Base-by-base conservation (phyloP, 1,140 invertebrate species). In the Hermetia illucens region DNA sequence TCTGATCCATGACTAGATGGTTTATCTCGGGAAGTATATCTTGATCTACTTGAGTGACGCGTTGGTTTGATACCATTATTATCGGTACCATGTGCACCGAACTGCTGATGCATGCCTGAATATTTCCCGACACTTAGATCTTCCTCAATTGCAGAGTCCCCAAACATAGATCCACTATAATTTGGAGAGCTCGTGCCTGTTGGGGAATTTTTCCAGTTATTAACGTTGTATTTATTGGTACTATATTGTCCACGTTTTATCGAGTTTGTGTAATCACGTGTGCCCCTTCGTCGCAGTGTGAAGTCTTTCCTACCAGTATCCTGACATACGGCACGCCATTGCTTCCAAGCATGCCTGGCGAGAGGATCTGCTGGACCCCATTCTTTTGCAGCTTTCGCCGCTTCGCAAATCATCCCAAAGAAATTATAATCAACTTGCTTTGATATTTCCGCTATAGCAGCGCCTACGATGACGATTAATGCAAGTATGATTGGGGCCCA, bases 201-300 rank as follows among this genome's bases (percentile, higher is more conserved):
- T 6, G 58, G 59, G 5, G 58, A 58, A 10, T 46, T 48, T 31
- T 60, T 59, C 56, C 56, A 57, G 32, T 59, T 52, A 1, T 47
- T 42, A 25, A 51, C 30, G 4, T 12, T 16, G 15, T 15, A 15
- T 18, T 38, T 19, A 1, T 30, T 22, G 8, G 25, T 44, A 3
- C 40, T 42, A 20, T 46, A 44, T 32, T 47, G 45, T 0, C 55
- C 55, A 33, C 55, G 55, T 44, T 70, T 71, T 21, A 72, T 65
- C 2, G 69, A 70, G 52, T 69, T 68, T 2, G 71, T 73, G 43
- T 73, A 74, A 30, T 73, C 71, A 19, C 66, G 57, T 0, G 71
- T 74, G 8, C 71, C 70, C 1, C 69, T 55, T n/a, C 71, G 52
- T 32, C 69, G 65, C 18, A 74, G 45, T 0, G 71, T 73, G 34